Conservation (phyloP, 30 jellyfish, hydroid and myxozoan species). For the Chironex yamaguchii region DNA sequence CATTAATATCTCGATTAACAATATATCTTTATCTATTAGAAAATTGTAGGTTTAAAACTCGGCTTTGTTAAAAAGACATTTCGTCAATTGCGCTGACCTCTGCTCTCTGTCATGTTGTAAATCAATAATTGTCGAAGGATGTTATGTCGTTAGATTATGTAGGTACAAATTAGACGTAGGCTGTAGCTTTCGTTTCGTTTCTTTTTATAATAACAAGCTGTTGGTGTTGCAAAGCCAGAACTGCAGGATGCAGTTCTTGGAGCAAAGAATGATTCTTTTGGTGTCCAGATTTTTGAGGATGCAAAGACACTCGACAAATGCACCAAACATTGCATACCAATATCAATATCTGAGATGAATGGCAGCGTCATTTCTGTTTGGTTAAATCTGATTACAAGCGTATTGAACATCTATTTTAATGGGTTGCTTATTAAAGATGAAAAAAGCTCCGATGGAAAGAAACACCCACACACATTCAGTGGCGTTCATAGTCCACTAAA, state of each 20-base stretch:
- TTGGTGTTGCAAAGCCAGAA: conserved; percentile 7
- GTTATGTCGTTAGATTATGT: too few relatives aligned
- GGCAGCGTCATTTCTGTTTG: neutral
- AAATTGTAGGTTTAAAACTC: too few relatives aligned
- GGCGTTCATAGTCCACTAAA: neutral
- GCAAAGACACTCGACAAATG: neutral
- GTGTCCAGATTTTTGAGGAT: neutral
- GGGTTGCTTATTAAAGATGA: conserved; percentile 7
- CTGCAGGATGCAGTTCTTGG: neutral
- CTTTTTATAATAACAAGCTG: too few relatives aligned
- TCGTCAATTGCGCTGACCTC: too few relatives aligned
- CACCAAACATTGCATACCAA: neutral
- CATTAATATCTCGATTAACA: too few relatives aligned
- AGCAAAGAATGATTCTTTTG: neutral
- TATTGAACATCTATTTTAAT: neutral
- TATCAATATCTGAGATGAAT: neutral
- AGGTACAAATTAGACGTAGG: too few relatives aligned
- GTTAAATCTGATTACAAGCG: neutral
- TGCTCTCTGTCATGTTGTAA: too few relatives aligned
- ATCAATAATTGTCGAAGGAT: too few relatives aligned
- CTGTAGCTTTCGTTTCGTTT: too few relatives aligned
- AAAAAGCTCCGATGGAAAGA: neutral
- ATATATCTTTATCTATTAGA: too few relatives aligned
- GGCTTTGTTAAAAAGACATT: too few relatives aligned
- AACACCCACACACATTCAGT: neutral